Evolutionary conservation across 2,113 vertebrate genomes (phyloP), one percentile per base, ranked within the genome.

Genomic region (Conger conger): DNA sequence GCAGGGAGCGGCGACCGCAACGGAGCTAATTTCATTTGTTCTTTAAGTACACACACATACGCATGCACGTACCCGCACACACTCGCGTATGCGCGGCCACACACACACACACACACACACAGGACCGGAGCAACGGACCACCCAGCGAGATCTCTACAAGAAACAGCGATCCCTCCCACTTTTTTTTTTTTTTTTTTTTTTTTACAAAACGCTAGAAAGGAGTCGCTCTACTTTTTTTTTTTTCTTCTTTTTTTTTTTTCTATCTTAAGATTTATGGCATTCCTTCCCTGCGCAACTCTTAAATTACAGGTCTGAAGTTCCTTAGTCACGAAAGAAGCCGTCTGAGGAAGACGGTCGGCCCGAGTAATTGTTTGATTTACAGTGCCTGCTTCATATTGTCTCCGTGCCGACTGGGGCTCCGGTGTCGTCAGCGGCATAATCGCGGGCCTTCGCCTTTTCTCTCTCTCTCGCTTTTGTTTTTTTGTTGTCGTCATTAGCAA

Each of bases 11-110:
- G 93, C 91, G 91, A 92, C 91, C 92, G 93, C 92, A 94, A 93
- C 93, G 90, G 92, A 92, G 91, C 92, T 94, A 92, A 90, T 93
- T 96, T 95, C 95, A 95, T 96, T 96, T 95, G 94, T 96, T 83
- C 82, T 83, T 78, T 79, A 81, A 42, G 83, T 80, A 80, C 73
- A 80, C 83, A 85, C 27, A 33, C 27, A 95, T 92, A 95, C 94
- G 94, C 91, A 93, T n/a, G n/a, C n/a, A n/a, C 40, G 8, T 4
- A 42, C 40, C 3, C 40, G 40, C 11, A 15, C 45, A 50, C 92
- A 80, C 73, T 80, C 83, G 80, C 27, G 33, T 7, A 95, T 13
- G 11, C 11, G 11, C 45, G 11, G 9, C 11, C 45, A 50, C 45
- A 50, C 45, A 50, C 4, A 50, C 92, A 95, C 45, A 53, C 45